A percentile compares a stretch with the other conserved stretches of the same genome.
Conservation (phyloP, 2,888 invertebrate genomes). For the Cheiracanthium punctorium region DNA sequence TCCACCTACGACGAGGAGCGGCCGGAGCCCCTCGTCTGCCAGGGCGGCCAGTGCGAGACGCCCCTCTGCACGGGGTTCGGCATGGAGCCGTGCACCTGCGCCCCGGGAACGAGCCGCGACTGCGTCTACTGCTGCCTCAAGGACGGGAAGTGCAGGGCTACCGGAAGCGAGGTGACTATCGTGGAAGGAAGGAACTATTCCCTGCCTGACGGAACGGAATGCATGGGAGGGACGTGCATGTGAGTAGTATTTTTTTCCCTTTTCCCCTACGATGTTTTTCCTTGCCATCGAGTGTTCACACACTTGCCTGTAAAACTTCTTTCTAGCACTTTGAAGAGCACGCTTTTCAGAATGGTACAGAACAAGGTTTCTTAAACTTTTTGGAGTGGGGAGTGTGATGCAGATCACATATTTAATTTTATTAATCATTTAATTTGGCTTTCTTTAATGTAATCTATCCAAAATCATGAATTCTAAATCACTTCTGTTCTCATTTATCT, state of each 20-base stretch:
- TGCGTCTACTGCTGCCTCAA: background rate
- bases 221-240: background rate
- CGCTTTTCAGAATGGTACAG: too few species aligned
- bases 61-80: background rate
- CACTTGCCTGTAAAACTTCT: too few species aligned
- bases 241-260: constrained; percentile 11
- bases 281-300: too few species aligned
- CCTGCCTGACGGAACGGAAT: background rate
- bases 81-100: background rate
- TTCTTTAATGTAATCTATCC: too few species aligned
- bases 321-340: too few species aligned
- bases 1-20: background rate
- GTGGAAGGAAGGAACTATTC: background rate
- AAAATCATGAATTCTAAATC: too few species aligned
- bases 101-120: background rate
- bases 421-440: too few species aligned
- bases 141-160: background rate
- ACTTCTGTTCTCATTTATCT: too few species aligned
- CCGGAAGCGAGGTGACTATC: background rate
- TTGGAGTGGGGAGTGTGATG: too few species aligned
- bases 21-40: background rate
- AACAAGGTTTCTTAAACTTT: too few species aligned
- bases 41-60: background rate
- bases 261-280: too few species aligned
- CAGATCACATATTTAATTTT: too few species aligned